Percentiles rank a stretch among this genome's conserved stretches.
Evolutionary conservation across 1,140 invertebrate genomes (phyloP).

Genomic region (Lordiphosa collinella): DNA sequence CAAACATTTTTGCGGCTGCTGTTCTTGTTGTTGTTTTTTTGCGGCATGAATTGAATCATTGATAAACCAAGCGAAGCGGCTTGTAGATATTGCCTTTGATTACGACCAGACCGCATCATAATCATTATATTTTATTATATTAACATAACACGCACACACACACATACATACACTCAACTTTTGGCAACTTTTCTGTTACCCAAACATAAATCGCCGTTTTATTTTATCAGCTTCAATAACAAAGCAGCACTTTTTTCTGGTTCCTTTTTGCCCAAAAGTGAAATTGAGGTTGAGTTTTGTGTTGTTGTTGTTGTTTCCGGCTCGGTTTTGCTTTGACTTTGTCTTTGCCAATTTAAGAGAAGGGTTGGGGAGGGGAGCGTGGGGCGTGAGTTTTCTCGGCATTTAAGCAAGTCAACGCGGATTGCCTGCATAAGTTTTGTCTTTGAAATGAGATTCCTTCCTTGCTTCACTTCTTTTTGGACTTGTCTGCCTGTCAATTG

Average conservation of each 20-base stretch:
- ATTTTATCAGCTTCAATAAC: constrained; percentile 32
- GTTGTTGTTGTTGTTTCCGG: not conserved
- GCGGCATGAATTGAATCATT: constrained; percentile 64
- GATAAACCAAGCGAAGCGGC: constrained; percentile 21
- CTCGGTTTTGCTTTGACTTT: no score
- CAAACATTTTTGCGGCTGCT: constrained; percentile 34
- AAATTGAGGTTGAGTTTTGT: not conserved
- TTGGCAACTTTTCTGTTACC: not conserved
- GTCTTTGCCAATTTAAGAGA: no score
- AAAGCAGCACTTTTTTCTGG: constrained; percentile 3
- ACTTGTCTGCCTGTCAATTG: no score
- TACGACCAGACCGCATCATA: constrained; percentile 48
- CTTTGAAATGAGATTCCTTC: constrained; percentile 22
- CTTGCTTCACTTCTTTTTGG: no score
- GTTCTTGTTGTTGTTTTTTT: no score
- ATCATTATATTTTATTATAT: constrained; percentile 68
- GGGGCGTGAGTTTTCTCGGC: constrained; percentile 9
- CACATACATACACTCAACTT: constrained; percentile 8
- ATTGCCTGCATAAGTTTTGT: not conserved
- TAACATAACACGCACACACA: constrained; percentile 8
- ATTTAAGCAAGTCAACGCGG: not conserved
- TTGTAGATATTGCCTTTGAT: constrained; percentile 35
- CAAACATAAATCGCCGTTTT: constrained; percentile 5
- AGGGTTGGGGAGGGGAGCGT: no score
- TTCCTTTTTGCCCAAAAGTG: no score